Percentiles rank a stretch among this genome's conserved stretches.
Evolutionary conservation across 2,888 invertebrate species (phyloP).

Genomic region (Trachelus tabidus): DNA sequence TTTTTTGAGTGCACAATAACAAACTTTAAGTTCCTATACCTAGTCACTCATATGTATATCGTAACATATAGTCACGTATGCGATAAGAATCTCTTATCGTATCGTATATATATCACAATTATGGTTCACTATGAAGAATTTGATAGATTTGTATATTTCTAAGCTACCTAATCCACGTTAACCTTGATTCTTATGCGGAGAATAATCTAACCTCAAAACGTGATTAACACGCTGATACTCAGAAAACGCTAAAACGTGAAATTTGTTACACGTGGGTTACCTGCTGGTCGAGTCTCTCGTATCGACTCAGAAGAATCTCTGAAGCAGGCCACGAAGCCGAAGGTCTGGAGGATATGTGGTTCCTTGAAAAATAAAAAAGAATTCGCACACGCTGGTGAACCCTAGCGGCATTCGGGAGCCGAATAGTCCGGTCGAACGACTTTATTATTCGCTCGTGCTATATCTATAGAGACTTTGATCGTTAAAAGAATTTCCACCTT

Average conservation of each 20-base stretch:
- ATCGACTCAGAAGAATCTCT: not conserved
- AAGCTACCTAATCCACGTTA: not conserved
- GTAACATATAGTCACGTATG: not conserved
- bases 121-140: not conserved
- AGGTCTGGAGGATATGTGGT: not conserved
- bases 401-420: constrained; percentile 3
- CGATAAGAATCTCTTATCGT: not conserved
- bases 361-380: not conserved
- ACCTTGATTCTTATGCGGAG: not conserved
- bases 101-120: not conserved
- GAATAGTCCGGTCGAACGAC: constrained; percentile 1
- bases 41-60: not conserved
- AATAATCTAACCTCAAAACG: not conserved
- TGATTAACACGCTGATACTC: not conserved
- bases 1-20: not conserved
- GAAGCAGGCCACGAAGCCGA: not conserved
- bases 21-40: not conserved
- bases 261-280: not conserved
- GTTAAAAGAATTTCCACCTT: not conserved
- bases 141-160: not conserved
- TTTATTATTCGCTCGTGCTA: not conserved
- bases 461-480: not conserved
- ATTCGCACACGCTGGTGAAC: not conserved
- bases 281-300: not conserved
- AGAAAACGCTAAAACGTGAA: not conserved